These are phyloP conservation scores for Aselliscus stoliczkanus DNA, from an alignment of 2,797 vertebrate species.

Conservation along the genomic window DNA sequence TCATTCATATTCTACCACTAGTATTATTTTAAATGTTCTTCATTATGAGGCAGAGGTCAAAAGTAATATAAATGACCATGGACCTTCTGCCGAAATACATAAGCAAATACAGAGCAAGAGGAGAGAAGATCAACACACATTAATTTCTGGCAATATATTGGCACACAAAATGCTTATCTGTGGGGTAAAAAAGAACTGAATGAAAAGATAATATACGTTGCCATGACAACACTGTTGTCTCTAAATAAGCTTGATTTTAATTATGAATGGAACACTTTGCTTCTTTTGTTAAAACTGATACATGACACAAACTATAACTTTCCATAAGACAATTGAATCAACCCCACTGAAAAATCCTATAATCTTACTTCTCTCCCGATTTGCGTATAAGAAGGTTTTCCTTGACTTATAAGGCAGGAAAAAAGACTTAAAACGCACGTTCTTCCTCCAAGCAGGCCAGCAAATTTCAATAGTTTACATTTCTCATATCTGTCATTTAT, in stretches of 20 bases:
- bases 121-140: not conserved
- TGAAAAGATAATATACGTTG: slow-evolving; percentile 20
- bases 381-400: not conserved
- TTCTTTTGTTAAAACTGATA: slow-evolving; percentile 41
- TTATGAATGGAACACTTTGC: slow-evolving; percentile 19
- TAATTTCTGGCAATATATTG: slow-evolving; percentile 38
- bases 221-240: not conserved
- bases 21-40: slow-evolving; percentile 33
- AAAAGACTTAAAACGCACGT: not conserved
- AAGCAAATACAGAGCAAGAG: slow-evolving; percentile 34
- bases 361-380: not conserved
- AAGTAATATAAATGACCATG: not conserved
- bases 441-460: not conserved
- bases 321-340: slow-evolving; percentile 8
- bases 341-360: not conserved
- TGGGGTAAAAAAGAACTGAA: not conserved
- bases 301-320: not conserved
- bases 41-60: slow-evolving; percentile 1
- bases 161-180: slow-evolving; percentile 30
- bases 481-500: not conserved
- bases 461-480: slow-evolving; percentile 27
- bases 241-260: slow-evolving; percentile 38
- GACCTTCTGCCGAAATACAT: not conserved
- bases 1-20: not conserved
- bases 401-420: not conserved